Evolutionary conservation across 2,797 vertebrate species (phyloP).

Genomic region (Agapornis canus): DNA sequence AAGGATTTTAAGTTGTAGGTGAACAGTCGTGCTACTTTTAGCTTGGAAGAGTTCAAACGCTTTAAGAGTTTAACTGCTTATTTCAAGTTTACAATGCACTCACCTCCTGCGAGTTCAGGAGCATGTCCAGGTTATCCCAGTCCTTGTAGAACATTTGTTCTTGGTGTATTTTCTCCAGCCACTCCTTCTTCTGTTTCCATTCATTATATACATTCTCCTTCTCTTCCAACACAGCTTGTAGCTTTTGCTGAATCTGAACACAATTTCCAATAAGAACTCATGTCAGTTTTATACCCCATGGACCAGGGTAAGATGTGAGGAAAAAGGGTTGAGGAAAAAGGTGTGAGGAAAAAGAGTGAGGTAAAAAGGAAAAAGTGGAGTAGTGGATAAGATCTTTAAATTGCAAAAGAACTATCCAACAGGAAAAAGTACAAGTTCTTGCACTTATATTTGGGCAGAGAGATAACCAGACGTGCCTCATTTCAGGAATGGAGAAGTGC

Average conservation of each 20-base stretch:
- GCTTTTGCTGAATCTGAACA: constrained; percentile 80
- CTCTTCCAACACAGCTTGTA: constrained; percentile 74
- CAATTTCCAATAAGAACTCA: not conserved
- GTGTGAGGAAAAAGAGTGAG: no score
- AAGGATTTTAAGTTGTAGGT: not conserved
- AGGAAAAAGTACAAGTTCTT: not conserved
- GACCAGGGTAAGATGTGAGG: not conserved
- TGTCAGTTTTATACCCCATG: not conserved
- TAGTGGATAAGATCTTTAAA: not conserved
- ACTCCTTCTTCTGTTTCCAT: constrained; percentile 82
- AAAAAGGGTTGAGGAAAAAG: no score
- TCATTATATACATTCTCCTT: constrained; percentile 76
- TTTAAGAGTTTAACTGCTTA: not conserved
- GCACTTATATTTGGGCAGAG: not conserved
- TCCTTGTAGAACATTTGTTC: constrained; percentile 89
- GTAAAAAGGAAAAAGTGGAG: no score
- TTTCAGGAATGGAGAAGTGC: not conserved
- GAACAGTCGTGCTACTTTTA: not conserved
- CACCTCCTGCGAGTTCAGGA: constrained; percentile 86
- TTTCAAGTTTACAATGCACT: not conserved
- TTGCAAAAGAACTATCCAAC: not conserved
- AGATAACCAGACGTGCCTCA: not conserved
- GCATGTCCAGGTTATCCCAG: constrained; percentile 79
- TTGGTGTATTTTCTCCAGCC: constrained; percentile 78
- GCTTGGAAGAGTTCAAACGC: not conserved